Base-by-base conservation (phyloP, 2,797 vertebrate species). In the Bovichtus diacanthus region DNA sequence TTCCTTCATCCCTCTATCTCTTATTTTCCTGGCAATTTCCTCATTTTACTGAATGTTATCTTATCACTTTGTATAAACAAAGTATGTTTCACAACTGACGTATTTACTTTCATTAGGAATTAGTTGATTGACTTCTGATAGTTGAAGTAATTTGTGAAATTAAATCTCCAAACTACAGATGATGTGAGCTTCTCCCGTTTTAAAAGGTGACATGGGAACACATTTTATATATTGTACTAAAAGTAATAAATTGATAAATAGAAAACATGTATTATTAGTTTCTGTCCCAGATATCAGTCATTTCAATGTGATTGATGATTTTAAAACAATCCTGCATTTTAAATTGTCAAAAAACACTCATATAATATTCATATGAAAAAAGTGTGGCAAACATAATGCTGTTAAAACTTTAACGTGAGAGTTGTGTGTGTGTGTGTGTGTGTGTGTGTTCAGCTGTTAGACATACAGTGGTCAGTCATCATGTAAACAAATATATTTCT, bases 371-470 rank as follows among this genome's bases (percentile, higher is more conserved):
- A 18, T 51, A 18, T 65, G n/a, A 16, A 55, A 65, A 63, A 53
- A 39, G 7, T 49, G 76, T 21, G 9, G 13, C 46, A 53, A 29
- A 41, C 10, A 15, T 10, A 46, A 19, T 8, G 7, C 44, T 6
- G 29, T 47, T 19, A 15, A 64, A 59, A 60, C 27, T 18, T 5
- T 46, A 39, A 54, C 5, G 21, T 47, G 27, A 31, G 12, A 19
- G 49, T 29, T 43, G 41, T 44, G n/a, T 5, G 12, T 25, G 21
- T 25, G 21, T 50, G 47, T 25, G 21, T 44, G 23, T 16, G n/a
- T 46, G 16, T 51, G 21, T 65, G 47, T 62, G 59, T 61, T 49
- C 67, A 54, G 50, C 11, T 53, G 10, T 23, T 23, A 16, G 29
- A 60, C 38, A 13, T 1, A 47, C 12, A 68, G 15, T 31, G 27